Conservation (phyloP, 2,113 vertebrate species). For the Micronycteris hirsuta region DNA sequence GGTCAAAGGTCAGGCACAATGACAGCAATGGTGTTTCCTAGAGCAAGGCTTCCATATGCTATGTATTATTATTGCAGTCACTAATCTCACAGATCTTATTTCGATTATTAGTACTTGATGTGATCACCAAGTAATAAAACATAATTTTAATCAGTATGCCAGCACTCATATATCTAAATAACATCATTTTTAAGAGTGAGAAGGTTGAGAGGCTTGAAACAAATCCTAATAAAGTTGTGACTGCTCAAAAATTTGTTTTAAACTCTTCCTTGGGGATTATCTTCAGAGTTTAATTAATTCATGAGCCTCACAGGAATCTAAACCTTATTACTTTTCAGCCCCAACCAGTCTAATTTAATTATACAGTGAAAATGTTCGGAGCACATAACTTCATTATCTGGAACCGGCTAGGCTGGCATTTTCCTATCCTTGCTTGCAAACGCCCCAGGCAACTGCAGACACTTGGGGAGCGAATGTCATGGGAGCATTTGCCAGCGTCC, state of each 20-base stretch:
- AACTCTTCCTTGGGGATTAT: conserved; percentile 10
- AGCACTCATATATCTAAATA: background rate
- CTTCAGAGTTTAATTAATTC: conserved; percentile 40
- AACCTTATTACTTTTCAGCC: conserved; percentile 8
- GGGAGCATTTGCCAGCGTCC: background rate
- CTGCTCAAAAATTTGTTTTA: background rate
- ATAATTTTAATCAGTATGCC: conserved; percentile 19
- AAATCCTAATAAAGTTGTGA: background rate
- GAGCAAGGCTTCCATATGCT: background rate
- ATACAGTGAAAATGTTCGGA: conserved; percentile 23
- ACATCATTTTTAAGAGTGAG: conserved; percentile 20
- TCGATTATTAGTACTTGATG: background rate
- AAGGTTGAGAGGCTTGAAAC: background rate
- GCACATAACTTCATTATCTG: conserved; percentile 46
- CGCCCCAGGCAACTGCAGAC: conserved; percentile 11
- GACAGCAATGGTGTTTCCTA: background rate
- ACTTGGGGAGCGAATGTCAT: background rate
- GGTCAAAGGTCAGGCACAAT: background rate
- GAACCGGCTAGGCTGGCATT: conserved; percentile 18
- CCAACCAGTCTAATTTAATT: conserved; percentile 22
- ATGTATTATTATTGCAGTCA: background rate
- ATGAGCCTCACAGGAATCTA: conserved; percentile 5
- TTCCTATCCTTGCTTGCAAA: conserved; percentile 2
- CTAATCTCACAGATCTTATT: background rate
- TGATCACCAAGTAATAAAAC: background rate